Conservation (phyloP, 2,113 vertebrate species). For the Danionella cerebrum region DNA sequence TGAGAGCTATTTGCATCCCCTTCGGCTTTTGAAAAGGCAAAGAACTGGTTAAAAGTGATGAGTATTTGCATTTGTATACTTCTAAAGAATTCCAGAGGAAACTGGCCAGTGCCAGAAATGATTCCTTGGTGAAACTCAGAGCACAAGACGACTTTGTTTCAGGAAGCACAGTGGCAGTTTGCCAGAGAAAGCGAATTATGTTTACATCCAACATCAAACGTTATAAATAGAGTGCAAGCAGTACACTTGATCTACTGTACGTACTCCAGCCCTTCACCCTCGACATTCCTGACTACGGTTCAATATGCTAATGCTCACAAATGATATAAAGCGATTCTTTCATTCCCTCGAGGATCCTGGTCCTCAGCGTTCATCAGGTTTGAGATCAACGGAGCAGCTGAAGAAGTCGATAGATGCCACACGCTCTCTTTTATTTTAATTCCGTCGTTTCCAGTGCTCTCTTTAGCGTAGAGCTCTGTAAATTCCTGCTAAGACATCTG, state of each 20-base stretch:
- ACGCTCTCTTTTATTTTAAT: neutral
- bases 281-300: neutral
- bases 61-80: neutral
- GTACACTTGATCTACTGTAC: neutral
- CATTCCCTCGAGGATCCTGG: neutral
- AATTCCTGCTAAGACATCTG: neutral
- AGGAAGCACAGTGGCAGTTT: neutral
- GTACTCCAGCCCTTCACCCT: neutral
- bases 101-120: neutral
- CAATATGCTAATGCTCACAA: neutral
- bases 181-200: neutral
- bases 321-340: neutral
- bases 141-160: neutral
- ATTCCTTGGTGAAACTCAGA: neutral
- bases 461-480: neutral
- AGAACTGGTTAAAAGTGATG: constrained; percentile 4
- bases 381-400: constrained; percentile 34
- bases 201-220: neutral
- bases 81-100: neutral
- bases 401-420: constrained; percentile 27
- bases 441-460: neutral
- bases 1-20: constrained; percentile 32
- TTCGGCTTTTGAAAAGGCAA: constrained; percentile 5
- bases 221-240: neutral
- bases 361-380: constrained; percentile 29